Evolutionary conservation across 2,113 vertebrate genomes (phyloP).

Genomic region (Pangasianodon hypophthalmus): DNA sequence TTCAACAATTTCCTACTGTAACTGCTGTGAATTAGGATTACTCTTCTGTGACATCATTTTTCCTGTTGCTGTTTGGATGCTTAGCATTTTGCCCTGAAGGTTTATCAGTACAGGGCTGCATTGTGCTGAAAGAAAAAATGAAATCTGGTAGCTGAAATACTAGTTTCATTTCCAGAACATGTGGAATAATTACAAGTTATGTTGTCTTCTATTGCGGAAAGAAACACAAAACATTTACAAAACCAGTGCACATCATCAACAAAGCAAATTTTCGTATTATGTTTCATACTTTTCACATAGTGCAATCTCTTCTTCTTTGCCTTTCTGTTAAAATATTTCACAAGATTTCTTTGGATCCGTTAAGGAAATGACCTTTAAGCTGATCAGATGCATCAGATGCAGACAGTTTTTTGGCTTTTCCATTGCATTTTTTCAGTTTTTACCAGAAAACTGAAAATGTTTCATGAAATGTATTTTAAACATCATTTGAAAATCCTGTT

Average conservation of each 20-base stretch:
- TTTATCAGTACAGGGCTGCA: not conserved
- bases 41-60: conserved; percentile 8
- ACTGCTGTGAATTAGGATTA: not conserved
- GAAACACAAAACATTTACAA: not conserved
- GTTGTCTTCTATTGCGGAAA: not conserved
- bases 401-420: not conserved
- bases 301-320: not conserved
- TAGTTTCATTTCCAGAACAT: not conserved
- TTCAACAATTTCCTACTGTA: not conserved
- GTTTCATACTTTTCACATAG: not conserved
- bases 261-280: not conserved
- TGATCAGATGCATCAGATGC: not conserved
- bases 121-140: not conserved
- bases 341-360: not conserved
- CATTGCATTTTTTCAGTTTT: not conserved
- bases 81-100: not conserved
- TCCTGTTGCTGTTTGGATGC: conserved; percentile 8
- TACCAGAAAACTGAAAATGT: not conserved
- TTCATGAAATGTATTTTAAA: no score
- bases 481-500: no score
- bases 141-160: not conserved
- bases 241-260: no score
- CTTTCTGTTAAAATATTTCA: not conserved
- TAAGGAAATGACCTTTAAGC: not conserved
- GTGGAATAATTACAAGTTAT: not conserved